Conservation (phyloP, 2,797 vertebrate species). For the Anas capensis region DNA sequence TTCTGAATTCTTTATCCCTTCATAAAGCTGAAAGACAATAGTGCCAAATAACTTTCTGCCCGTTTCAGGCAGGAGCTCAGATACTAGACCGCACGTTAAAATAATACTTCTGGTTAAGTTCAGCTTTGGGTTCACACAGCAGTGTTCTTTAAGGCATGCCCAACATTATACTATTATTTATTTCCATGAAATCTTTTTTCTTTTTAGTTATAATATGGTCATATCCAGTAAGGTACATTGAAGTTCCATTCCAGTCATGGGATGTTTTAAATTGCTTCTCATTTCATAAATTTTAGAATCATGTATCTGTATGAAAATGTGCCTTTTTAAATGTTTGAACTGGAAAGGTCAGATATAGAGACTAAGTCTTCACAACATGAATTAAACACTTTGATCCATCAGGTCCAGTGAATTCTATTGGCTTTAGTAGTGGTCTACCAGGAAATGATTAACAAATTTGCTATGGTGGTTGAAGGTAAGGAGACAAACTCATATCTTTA, state of each 20-base stretch:
- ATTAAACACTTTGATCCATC: not conserved
- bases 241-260: not conserved
- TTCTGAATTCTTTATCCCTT: slow-evolving; percentile 31
- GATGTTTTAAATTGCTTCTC: not conserved
- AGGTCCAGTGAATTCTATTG: not conserved
- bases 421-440: slow-evolving; percentile 1
- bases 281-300: not conserved
- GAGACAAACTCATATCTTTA: not conserved
- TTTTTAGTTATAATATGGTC: not conserved
- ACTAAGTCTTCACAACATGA: not conserved
- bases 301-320: not conserved
- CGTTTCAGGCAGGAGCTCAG: not conserved
- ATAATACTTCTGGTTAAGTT: slow-evolving; percentile 34
- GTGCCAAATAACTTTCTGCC: slow-evolving; percentile 1
- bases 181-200: not conserved
- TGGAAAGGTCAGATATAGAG: not conserved
- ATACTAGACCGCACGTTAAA: slow-evolving; percentile 11
- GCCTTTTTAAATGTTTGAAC: not conserved
- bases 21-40: slow-evolving; percentile 36
- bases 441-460: slow-evolving; percentile 41
- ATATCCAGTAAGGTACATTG: not conserved
- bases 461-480: not conserved
- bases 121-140: not conserved
- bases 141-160: not conserved
- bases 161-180: not conserved